phyloP scores from a whole-genome alignment of 2,888 invertebrate species.

The Tipula confusa region DNA sequence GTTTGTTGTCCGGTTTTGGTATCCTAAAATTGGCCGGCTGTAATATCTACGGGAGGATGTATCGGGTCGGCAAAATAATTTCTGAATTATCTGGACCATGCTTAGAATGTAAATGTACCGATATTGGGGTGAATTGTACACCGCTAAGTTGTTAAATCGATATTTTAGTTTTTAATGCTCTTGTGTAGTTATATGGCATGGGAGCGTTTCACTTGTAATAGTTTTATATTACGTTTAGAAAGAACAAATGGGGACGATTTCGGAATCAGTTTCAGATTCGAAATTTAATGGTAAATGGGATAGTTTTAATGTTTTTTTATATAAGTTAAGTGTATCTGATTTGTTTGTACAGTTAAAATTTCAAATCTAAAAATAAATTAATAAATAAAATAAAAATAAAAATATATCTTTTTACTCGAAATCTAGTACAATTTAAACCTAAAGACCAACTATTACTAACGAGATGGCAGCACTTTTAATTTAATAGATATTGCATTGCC shows the following conservation, averaged over 20 bases:
- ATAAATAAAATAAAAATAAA: background rate
- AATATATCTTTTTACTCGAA: background rate
- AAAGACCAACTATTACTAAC: background rate
- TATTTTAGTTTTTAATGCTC: background rate
- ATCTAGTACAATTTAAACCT: background rate
- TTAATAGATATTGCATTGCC: background rate
- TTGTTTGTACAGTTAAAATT: background rate
- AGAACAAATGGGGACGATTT: background rate
- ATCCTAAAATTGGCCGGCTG: conserved; percentile 77
- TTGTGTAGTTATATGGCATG: background rate
- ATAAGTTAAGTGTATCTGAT: background rate
- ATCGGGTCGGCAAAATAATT: conserved; percentile 75
- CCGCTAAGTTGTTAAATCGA: conserved; percentile 55
- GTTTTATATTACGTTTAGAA: conserved; percentile 25
- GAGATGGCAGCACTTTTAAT: background rate
- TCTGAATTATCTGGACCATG: conserved; percentile 77
- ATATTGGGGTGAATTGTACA: conserved; percentile 75
- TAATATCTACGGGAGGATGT: conserved; percentile 86
- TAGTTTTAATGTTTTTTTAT: background rate
- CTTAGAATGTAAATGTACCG: conserved; percentile 80
- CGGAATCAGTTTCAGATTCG: background rate
- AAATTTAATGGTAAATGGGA: background rate
- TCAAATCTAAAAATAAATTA: background rate
- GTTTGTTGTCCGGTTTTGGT: conserved; percentile 50
- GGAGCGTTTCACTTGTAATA: background rate